Evolutionary conservation across 2,113 vertebrate species (phyloP).

Genomic region (Hippocampus zosterae): DNA sequence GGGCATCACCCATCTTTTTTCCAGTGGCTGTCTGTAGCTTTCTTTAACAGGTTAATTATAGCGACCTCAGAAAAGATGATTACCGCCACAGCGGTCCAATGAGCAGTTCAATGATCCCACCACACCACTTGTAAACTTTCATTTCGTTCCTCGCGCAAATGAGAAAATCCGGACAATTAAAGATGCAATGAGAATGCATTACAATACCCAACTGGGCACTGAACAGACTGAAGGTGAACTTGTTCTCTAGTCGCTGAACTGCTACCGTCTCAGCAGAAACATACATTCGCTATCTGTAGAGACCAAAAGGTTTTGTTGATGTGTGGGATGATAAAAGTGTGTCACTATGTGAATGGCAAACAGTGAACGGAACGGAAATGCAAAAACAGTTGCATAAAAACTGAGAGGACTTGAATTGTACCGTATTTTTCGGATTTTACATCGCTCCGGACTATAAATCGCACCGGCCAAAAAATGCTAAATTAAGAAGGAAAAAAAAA

Average conservation of each 20-base stretch:
- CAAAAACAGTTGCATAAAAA: too few relatives aligned
- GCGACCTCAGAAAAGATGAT: neutral
- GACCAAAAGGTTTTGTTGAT: neutral
- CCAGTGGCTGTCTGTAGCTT: neutral
- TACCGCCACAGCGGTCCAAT: neutral
- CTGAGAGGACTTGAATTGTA: too few relatives aligned
- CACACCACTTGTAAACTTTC: neutral
- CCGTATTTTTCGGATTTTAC: too few relatives aligned
- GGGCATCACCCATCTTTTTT: neutral
- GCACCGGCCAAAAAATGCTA: too few relatives aligned
- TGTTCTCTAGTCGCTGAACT: neutral
- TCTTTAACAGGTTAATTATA: neutral
- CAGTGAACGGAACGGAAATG: too few relatives aligned
- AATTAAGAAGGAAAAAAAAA: too few relatives aligned
- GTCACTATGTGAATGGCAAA: neutral
- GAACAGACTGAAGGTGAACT: neutral
- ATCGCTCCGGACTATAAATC: too few relatives aligned
- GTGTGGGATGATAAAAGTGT: neutral
- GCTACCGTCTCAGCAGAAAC: neutral
- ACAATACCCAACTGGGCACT: constrained; percentile 1
- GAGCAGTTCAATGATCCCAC: neutral
- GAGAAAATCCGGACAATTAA: neutral
- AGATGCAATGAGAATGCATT: neutral
- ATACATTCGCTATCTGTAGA: neutral
- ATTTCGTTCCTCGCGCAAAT: constrained; percentile 1